Evolutionary conservation across 2,113 vertebrate genomes (phyloP).

Genomic region (Arizona elegans): DNA sequence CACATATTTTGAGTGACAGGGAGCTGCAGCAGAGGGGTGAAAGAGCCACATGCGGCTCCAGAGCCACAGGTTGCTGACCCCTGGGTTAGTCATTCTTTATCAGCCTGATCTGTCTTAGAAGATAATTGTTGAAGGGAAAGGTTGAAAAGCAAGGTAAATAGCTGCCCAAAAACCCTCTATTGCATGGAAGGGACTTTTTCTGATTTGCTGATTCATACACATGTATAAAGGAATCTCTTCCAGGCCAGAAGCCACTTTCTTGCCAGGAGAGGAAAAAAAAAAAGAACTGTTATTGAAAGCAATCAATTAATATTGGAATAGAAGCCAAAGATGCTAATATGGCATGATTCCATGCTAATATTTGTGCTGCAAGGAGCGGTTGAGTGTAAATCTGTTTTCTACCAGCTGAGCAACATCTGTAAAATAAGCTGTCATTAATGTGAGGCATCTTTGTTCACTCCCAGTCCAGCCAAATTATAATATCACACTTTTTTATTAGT

Average conservation of each 20-base stretch:
- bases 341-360: conserved; percentile 52
- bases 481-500: conserved; percentile 57
- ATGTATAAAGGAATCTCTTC: background rate
- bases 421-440: conserved; percentile 52
- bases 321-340: conserved; percentile 39
- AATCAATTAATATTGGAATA: conserved; percentile 30
- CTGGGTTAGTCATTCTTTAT: background rate
- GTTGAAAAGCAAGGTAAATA: background rate
- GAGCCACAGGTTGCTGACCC: too few relatives aligned
- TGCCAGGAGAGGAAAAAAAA: background rate
- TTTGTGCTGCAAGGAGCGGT: conserved; percentile 49
- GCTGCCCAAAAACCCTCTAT: background rate
- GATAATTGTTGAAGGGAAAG: background rate
- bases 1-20: too few relatives aligned
- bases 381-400: conserved; percentile 62
- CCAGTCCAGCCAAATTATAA: conserved; percentile 37
- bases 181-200: background rate
- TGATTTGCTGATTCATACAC: background rate
- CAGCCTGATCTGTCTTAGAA: background rate
- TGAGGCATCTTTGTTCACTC: conserved; percentile 45
- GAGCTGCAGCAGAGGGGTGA: too few relatives aligned
- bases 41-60: too few relatives aligned
- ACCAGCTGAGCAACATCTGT: conserved; percentile 62
- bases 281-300: background rate
- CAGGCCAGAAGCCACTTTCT: background rate